phyloP scores from a whole-genome alignment of 2,888 invertebrate species.

The Anagyrus pseudococci region DNA sequence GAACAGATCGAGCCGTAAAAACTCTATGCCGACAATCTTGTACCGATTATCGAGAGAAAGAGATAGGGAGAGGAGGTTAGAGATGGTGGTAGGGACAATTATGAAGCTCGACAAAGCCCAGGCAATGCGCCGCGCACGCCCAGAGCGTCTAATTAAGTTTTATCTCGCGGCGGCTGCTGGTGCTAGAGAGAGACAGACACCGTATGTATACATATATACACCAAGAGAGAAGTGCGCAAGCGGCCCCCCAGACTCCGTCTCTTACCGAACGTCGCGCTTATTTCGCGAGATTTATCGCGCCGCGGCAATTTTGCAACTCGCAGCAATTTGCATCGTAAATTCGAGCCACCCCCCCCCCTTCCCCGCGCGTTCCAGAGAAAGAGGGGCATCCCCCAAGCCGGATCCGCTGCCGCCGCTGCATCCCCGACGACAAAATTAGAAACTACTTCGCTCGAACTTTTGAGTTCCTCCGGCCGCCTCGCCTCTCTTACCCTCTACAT shows the following conservation, averaged over 20 bases:
- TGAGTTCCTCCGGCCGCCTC: not conserved
- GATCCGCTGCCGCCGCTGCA: too few relatives aligned
- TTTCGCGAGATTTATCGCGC: slow-evolving; percentile 19
- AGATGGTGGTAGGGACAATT: not conserved
- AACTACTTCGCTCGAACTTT: not conserved
- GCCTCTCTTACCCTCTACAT: not conserved
- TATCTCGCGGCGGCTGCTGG: slow-evolving; percentile 20
- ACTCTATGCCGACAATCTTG: not conserved
- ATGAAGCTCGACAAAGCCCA: slow-evolving; percentile 3
- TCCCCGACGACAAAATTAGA: slow-evolving; percentile 4
- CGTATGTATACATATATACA: not conserved
- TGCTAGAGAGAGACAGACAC: not conserved
- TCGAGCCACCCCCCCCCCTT: too few relatives aligned
- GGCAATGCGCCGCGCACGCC: slow-evolving; percentile 10
- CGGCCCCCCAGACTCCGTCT: slow-evolving; percentile 10
- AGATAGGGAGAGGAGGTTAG: not conserved
- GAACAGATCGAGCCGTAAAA: not conserved
- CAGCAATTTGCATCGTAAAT: slow-evolving; percentile 32
- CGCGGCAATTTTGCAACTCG: slow-evolving; percentile 24
- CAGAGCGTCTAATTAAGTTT: slow-evolving; percentile 35
- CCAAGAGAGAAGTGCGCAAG: not conserved
- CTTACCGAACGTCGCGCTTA: not conserved
- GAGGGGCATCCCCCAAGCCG: too few relatives aligned
- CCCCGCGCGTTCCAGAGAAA: not conserved
- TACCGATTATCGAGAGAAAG: not conserved